These are phyloP conservation scores for Epinephelus moara DNA, from an alignment of 2,113 vertebrate species.

Conservation along the genomic window DNA sequence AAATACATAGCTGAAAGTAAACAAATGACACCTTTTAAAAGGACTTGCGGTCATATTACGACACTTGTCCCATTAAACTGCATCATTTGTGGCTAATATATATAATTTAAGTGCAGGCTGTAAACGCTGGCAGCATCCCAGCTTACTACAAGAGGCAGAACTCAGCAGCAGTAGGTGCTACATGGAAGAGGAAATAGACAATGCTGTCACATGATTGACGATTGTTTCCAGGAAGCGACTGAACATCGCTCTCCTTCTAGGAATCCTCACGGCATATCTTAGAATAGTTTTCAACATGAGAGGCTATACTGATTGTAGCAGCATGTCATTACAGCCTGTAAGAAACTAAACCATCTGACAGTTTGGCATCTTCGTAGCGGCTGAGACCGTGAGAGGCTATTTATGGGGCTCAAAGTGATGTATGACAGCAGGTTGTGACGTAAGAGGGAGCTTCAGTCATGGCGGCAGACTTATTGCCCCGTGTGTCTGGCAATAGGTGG, in stretches of 20 bases:
- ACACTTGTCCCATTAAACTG: constrained; percentile 26
- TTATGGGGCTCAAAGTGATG: constrained; percentile 26
- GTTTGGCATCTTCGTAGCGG: neutral
- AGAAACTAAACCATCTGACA: constrained; percentile 27
- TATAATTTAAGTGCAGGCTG: constrained; percentile 1
- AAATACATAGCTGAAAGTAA: neutral
- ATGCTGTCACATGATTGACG: constrained; percentile 30
- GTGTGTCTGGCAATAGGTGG: neutral
- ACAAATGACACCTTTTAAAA: neutral
- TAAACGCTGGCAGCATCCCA: constrained; percentile 5
- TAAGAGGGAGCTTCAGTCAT: constrained; percentile 11
- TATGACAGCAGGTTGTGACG: constrained; percentile 6
- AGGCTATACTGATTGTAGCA: neutral
- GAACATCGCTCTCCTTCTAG: constrained; percentile 27
- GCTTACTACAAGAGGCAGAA: neutral
- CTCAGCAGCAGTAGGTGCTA: neutral
- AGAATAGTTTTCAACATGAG: constrained; percentile 30
- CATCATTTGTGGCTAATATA: constrained; percentile 27
- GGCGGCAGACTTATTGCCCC: constrained; percentile 1
- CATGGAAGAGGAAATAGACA: constrained; percentile 34
- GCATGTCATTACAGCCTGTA: neutral
- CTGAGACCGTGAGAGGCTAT: neutral
- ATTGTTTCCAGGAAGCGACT: constrained; percentile 47
- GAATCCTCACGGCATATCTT: constrained; percentile 44
- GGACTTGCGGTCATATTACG: constrained; percentile 7